Conservation (phyloP, 2,797 vertebrate species). For the Acipenser oxyrinchus region DNA sequence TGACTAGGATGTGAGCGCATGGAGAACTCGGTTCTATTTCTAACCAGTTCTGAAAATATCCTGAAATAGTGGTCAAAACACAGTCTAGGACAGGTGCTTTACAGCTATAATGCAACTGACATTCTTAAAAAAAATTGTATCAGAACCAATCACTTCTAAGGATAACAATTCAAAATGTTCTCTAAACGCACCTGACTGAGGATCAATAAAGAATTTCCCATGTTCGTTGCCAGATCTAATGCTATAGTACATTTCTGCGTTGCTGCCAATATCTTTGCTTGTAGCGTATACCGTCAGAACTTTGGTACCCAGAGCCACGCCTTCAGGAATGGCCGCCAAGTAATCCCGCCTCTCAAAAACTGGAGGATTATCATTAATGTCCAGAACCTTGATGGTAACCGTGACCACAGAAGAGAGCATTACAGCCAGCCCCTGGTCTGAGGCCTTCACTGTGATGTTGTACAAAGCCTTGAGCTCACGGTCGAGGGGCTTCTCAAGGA, state of each 20-base stretch:
- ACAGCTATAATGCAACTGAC: too few species aligned
- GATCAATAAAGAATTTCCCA: conserved; percentile 81
- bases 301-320: conserved; percentile 71
- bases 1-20: too few species aligned
- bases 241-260: conserved; percentile 88
- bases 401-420: conserved; percentile 73
- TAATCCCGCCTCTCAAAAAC: conserved; percentile 91
- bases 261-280: conserved; percentile 93
- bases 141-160: too few species aligned
- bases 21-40: too few species aligned
- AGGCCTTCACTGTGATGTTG: conserved; percentile 73
- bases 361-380: conserved; percentile 93
- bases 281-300: conserved; percentile 82
- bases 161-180: neutral
- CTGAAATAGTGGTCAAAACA: too few species aligned
- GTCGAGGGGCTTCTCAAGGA: conserved; percentile 79
- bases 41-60: too few species aligned
- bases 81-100: too few species aligned
- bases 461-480: conserved; percentile 81
- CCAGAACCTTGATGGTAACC: conserved; percentile 82
- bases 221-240: conserved; percentile 91
- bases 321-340: conserved; percentile 78
- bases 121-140: too few species aligned
- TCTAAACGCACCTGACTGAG: conserved; percentile 70
- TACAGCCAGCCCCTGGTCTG: conserved; percentile 69